Evolutionary conservation across 2,797 vertebrate species (phyloP), one percentile per base, ranked within the genome.

Genomic region (Zalophus californianus): DNA sequence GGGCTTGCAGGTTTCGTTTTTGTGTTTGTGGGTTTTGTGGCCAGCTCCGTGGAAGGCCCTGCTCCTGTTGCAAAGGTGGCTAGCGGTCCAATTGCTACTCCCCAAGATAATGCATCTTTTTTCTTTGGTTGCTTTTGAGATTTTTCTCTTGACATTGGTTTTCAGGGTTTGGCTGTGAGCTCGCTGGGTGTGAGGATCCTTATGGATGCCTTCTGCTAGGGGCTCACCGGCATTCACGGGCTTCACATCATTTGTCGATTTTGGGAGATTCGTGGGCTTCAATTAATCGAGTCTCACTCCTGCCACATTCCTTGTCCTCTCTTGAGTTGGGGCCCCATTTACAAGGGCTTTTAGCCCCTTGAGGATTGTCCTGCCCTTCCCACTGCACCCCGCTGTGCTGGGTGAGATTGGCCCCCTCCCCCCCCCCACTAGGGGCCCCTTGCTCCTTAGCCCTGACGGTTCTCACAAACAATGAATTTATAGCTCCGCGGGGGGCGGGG

Each of bases 11-110:
- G 44, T 12, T 35, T 35, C 20, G 23, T 35, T 29, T 52, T 2
- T n/a, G 27, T 38, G 27, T 23, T 21, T 1, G 5, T 21, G 11
- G 35, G 68, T 21, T 23, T 21, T 21, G 20, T 5, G 68, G 35
- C 70, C 13, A 1, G 25, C 25, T 32, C 12, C 8, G 27, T 9
- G 12, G 52, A 48, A 44, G 25, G 13, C 25, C 1, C 68, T 38
- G 68, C 35, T 38, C 68, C 35, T 16, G 41, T 8, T 3, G 8
- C 32, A 0, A 3, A 9, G 25, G 15, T 5, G 25, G 41, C n/a
- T 15, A 15, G 2, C 16, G 0, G 1, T 2, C 56, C 32, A 3
- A 1, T 1, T 0, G n/a, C 14, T 15, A 7, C 8, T 11, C 62
- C 75, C 27, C 5, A 4, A 9, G 75, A 14, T 7, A 5, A 13